Percentiles rank a stretch among this genome's conserved stretches.
phyloP scores from a whole-genome alignment of 1,140 invertebrate genomes.

The Pararge aegeria region DNA sequence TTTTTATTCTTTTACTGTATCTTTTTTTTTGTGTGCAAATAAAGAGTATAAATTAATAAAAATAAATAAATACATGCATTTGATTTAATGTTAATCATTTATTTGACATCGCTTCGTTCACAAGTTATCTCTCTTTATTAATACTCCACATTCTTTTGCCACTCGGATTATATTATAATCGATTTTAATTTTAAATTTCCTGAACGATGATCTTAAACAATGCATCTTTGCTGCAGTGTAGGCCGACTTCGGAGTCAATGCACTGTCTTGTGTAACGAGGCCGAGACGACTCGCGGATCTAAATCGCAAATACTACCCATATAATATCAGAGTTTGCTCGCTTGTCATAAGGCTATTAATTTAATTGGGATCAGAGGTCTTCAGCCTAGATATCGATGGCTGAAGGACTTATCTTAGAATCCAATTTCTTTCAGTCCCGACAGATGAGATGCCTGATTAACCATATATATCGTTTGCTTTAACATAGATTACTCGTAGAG shows the following conservation, averaged over 20 bases:
- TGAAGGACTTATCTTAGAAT: neutral
- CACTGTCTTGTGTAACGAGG: constrained; percentile 32
- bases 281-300: constrained; percentile 29
- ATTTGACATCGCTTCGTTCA: no score
- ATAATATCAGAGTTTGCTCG: neutral
- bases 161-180: no score
- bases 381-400: neutral
- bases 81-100: no score
- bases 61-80: no score
- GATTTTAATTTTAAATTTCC: neutral
- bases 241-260: constrained; percentile 28
- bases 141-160: no score
- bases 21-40: no score
- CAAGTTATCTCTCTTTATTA: no score
- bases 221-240: constrained; percentile 20
- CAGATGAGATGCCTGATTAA: no score
- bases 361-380: neutral
- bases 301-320: constrained; percentile 20
- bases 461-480: no score
- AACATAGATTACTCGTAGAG: no score
- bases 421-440: neutral
- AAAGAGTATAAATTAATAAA: no score
- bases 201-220: neutral
- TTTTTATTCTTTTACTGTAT: no score
- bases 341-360: constrained; percentile 1